Evolutionary conservation across 2,797 vertebrate species (phyloP), one percentile per base, ranked within the genome.

Genomic region (Thalassophryne amazonica): DNA sequence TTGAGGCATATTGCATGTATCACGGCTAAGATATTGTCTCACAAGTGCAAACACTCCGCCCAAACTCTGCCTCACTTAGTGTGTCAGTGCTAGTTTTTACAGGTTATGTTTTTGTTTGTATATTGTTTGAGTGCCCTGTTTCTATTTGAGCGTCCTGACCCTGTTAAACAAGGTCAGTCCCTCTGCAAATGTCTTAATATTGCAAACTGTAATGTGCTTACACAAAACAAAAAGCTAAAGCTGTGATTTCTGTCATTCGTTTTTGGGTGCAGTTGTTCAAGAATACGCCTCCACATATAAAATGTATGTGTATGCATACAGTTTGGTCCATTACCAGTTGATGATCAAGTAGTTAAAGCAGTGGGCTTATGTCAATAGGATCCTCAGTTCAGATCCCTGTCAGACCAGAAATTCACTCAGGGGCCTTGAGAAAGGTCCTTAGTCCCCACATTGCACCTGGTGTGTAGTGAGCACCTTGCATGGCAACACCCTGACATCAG

Each of bases 1-100:
- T 18, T 10, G 0, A 60, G 57, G 34, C 41, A 27, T 25, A 18
- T 16, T 17, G 14, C 12, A 12, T 30, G 43, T 12, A 52, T 35
- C 13, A 33, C 50, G 46, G 50, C 57, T 39, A 60, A 61, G 59
- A 56, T 64, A 53, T 48, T 43, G 52, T 65, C 37, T 39, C 19
- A 15, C 18, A 22, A 52, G 41, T 14, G 22, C 65, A 49, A 60
- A 63, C 64, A 41, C 41, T 46, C 34, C 14, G 45, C 36, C 52
- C 47, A 16, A 7, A 54, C 38, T 38, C 29, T 13, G 22, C 52
- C 40, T 69, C 21, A 16, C 42, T 46, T 23, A 34, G 29, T 33
- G 13, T 46, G 41, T 61, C 46, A 46, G 40, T 28, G 25, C 33
- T 12, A 10, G 28, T 64, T 80, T 76, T 71, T 49, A 68, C 46